Evolutionary conservation across 2,888 invertebrate genomes (phyloP), one percentile per base, ranked within the genome.

Genomic region (Drosophila buzzatii): DNA sequence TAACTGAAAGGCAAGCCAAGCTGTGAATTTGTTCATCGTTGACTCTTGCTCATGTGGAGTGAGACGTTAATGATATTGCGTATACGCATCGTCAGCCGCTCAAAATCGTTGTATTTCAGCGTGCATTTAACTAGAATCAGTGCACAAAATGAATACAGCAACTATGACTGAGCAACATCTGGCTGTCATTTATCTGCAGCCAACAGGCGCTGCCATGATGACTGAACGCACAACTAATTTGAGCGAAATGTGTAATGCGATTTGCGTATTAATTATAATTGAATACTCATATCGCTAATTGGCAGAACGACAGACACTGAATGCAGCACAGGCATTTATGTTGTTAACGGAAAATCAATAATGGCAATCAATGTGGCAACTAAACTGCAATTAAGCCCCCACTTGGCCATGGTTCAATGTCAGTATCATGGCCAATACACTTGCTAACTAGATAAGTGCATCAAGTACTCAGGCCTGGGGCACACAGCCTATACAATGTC

Each of bases 271-370:
- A 71, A 57, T 53, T 53, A 51, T 60, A 81, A 83, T 81, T 81
- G 61, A 62, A 75, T 70, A 80, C 69, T 47, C 65, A 72, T 76
- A 81, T 70, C 75, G 56, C 70, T 67, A 71, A 74, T 57, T 65
- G 57, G 47, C 53, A 49, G 52, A 35, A 14, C 18, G 45, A 20
- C 62, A 60, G 44, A 44, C 27, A 16, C 7, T 16, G 12, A 14
- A 31, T 42, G 10, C 12, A 44, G 8, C n/a, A 10, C 51, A 20
- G 20, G 7, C 23, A 44, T 39, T 49, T n/a, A 47, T 37, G 37
- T 39, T 27, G 39, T 20, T 33, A 14, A 16, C 16, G n/a, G 18
- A 70, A 73, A 75, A 75, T 79, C 79, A 55, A 79, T 76, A 65
- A n/a, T n/a, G n/a, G n/a, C n/a, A 33, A 42, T 23, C 39, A 20